These are phyloP conservation scores for Ivindomyrus marchei DNA, from an alignment of 2,113 vertebrate genomes.

Conservation along the genomic window DNA sequence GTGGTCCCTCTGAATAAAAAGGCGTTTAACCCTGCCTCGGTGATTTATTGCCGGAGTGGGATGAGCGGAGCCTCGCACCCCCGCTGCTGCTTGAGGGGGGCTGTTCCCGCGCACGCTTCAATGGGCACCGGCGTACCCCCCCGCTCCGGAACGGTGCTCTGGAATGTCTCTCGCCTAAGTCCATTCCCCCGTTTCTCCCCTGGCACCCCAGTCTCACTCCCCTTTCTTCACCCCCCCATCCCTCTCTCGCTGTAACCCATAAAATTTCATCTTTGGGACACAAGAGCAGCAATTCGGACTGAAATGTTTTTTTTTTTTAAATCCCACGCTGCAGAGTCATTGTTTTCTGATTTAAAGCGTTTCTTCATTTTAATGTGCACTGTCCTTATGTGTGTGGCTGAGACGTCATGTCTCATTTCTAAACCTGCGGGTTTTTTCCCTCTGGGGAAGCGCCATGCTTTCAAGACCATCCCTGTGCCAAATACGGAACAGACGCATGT, in stretches of 20 bases:
- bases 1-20: conserved; percentile 40
- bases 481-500: background rate
- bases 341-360: background rate
- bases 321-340: background rate
- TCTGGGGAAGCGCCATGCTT: background rate
- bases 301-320: background rate
- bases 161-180: conserved; percentile 28
- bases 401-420: background rate
- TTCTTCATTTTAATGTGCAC: background rate
- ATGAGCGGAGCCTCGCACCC: conserved; percentile 44
- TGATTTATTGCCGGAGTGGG: conserved; percentile 57
- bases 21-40: conserved; percentile 46
- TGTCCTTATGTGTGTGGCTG: background rate
- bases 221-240: background rate
- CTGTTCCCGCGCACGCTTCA: conserved; percentile 47
- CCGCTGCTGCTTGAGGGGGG: conserved; percentile 31
- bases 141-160: conserved; percentile 22
- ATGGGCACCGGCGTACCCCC: conserved; percentile 33
- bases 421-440: background rate
- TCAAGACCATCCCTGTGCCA: background rate
- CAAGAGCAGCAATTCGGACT: background rate
- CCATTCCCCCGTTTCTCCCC: background rate
- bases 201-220: background rate
- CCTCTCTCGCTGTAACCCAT: background rate
- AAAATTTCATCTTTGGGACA: background rate